Evolutionary conservation across 2,888 invertebrate genomes (phyloP).

Genomic region (Crepidodera aurea): DNA sequence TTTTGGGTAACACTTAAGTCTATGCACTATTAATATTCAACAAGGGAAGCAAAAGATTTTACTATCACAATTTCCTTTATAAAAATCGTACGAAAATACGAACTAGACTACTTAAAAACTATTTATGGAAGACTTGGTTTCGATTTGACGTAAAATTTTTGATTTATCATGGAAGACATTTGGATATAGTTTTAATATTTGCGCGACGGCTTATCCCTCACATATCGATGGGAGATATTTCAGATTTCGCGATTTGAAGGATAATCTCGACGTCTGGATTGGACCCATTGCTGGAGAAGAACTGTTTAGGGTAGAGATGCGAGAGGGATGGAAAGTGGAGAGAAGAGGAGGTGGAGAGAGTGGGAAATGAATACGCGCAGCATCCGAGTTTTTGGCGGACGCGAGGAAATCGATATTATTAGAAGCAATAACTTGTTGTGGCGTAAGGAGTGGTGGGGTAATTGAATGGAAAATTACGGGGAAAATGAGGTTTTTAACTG

Average conservation of each 20-base stretch:
- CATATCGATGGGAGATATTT: constrained; percentile 33
- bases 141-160: constrained; percentile 24
- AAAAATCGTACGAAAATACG: constrained; percentile 21
- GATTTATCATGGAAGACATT: constrained; percentile 63
- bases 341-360: constrained; percentile 27
- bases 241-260: constrained; percentile 27
- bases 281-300: constrained; percentile 35
- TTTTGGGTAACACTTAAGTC: too few relatives aligned
- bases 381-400: constrained; percentile 46
- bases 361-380: constrained; percentile 50
- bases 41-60: constrained; percentile 5
- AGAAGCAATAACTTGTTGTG: constrained; percentile 33
- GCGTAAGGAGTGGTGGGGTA: not conserved
- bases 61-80: constrained; percentile 6
- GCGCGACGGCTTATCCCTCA: constrained; percentile 34
- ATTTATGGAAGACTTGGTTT: constrained; percentile 40
- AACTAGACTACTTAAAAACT: constrained; percentile 11
- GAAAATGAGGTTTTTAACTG: not conserved
- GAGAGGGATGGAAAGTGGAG: constrained; percentile 8
- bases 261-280: constrained; percentile 31
- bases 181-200: constrained; percentile 58
- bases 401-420: constrained; percentile 42
- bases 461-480: not conserved
- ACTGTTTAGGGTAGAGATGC: constrained; percentile 4
- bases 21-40: too few relatives aligned